These are phyloP conservation scores for Pristionchus maxplancki DNA, from an alignment of 2,888 invertebrate genomes.

Conservation along the genomic window DNA sequence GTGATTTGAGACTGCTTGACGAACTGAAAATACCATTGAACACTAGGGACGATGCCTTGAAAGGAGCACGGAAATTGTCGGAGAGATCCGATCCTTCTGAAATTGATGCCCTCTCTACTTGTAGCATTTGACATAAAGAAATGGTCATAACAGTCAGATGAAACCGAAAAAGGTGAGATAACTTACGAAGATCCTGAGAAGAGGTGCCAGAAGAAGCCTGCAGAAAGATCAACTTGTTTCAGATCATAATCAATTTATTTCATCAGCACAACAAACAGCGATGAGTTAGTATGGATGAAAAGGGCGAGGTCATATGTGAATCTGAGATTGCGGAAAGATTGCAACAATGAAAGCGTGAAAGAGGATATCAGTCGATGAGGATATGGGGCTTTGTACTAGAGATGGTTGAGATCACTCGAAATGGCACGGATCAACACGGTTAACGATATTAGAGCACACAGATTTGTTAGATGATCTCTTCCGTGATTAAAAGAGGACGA, in stretches of 20 bases:
- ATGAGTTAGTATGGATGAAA: not conserved
- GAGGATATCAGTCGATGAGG: constrained; percentile 2
- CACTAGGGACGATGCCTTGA: not conserved
- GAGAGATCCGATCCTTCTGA: constrained; percentile 45
- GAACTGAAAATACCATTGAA: not conserved
- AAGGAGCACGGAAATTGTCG: constrained; percentile 36
- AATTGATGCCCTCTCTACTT: not conserved
- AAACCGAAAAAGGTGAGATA: too few species aligned
- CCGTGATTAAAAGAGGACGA: not conserved
- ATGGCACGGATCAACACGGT: not conserved
- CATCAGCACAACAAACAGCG: constrained; percentile 18
- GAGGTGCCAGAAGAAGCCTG: not conserved
- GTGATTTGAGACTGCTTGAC: not conserved
- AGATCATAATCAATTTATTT: not conserved
- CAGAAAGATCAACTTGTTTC: not conserved
- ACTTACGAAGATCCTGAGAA: not conserved
- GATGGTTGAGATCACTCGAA: constrained; percentile 32
- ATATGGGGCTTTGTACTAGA: constrained; percentile 27
- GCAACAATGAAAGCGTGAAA: not conserved
- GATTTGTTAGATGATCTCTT: not conserved
- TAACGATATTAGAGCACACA: not conserved
- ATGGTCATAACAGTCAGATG: too few species aligned
- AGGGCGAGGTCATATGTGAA: constrained; percentile 35
- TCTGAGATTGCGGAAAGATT: constrained; percentile 37
- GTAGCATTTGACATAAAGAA: too few species aligned